Percentiles rank a stretch among this genome's conserved stretches.
Evolutionary conservation across 23 tunicate genomes (phyloP).

Genomic region (Oikopleura vanhoeffeni): DNA sequence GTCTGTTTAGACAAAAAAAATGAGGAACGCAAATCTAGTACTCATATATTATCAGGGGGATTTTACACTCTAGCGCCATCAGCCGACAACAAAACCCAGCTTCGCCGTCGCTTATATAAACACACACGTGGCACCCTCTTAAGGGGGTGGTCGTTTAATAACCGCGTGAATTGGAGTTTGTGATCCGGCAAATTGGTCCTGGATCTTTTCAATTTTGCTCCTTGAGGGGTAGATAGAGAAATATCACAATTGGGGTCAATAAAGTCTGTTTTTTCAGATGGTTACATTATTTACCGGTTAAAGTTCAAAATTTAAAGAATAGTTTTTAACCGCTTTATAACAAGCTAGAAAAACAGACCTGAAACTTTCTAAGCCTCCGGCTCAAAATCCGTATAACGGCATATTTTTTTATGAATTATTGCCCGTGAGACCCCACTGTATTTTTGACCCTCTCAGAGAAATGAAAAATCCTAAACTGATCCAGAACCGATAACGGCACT

Average conservation of each 20-base stretch:
- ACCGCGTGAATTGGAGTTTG: neutral
- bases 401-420: neutral
- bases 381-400: neutral
- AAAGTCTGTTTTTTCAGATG: too few relatives aligned
- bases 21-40: too few relatives aligned
- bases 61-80: conserved; percentile 1
- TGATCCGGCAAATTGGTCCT: neutral
- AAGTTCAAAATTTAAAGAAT: too few relatives aligned
- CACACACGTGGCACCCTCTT: neutral
- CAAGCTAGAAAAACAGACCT: neutral
- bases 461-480: neutral
- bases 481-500: neutral
- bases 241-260: too few relatives aligned
- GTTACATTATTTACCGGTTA: too few relatives aligned
- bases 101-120: neutral
- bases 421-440: neutral
- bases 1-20: too few relatives aligned
- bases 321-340: too few relatives aligned
- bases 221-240: too few relatives aligned
- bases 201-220: too few relatives aligned
- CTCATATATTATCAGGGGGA: too few relatives aligned
- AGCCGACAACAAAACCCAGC: neutral
- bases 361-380: neutral
- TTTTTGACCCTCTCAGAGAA: neutral
- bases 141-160: neutral